A percentile compares a stretch with the other conserved stretches of the same genome.
Evolutionary conservation across 2,888 invertebrate species (phyloP).

Genomic region (Drosophila testacea): DNA sequence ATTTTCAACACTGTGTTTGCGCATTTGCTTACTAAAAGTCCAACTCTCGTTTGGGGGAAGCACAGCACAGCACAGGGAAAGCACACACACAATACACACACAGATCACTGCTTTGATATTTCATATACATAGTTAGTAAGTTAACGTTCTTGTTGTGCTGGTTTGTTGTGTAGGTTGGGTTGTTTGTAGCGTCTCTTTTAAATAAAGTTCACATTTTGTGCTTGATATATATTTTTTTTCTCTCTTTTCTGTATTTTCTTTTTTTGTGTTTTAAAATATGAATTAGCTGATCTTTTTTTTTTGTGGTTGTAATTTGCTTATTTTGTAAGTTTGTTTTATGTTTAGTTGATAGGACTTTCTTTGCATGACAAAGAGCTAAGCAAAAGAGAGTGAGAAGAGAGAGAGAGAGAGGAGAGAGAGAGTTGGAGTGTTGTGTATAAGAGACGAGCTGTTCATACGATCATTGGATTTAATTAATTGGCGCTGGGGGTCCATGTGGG

Average conservation of each 20-base stretch:
- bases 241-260: constrained; percentile 68
- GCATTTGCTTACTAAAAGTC: constrained; percentile 29
- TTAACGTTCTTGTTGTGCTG: constrained; percentile 57
- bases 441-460: constrained; percentile 47
- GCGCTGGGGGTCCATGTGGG: constrained; percentile 8
- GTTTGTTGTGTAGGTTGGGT: constrained; percentile 47
- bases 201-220: constrained; percentile 76
- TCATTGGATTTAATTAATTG: constrained; percentile 25
- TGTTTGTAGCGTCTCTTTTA: constrained; percentile 59
- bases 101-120: constrained; percentile 53
- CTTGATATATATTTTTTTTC: constrained; percentile 58
- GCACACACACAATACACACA: constrained; percentile 52
- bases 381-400: constrained; percentile 44
- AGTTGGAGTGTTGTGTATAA: constrained; percentile 62
- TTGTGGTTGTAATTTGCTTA: constrained; percentile 57
- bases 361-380: constrained; percentile 52
- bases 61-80: constrained; percentile 45
- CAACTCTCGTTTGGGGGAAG: constrained; percentile 60
- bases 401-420: constrained; percentile 37
- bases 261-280: constrained; percentile 44
- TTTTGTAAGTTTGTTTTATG: constrained; percentile 53
- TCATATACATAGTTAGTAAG: constrained; percentile 12
- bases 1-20: constrained; percentile 11
- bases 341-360: constrained; percentile 42
- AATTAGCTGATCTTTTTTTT: constrained; percentile 40